Conservation (phyloP, 35 echinoderm and acorn worm species). For the Amphiura filiformis region DNA sequence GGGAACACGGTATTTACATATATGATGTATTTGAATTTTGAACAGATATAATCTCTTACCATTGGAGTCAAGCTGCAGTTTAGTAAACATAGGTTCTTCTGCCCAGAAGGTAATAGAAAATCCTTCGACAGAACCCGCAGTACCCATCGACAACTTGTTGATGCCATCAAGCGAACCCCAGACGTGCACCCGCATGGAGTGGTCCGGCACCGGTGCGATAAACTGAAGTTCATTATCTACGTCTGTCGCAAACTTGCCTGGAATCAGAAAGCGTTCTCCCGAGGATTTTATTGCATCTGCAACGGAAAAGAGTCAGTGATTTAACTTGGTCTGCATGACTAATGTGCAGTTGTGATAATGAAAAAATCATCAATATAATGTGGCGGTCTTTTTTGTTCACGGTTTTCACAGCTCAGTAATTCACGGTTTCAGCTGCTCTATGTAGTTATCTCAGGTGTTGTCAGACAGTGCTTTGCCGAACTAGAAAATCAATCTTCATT, state of each 20-base stretch:
- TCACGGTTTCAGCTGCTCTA: too few relatives aligned
- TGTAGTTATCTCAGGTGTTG: too few relatives aligned
- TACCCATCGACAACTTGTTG: slow-evolving; percentile 17
- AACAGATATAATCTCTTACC: too few relatives aligned
- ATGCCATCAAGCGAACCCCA: slow-evolving; percentile 46
- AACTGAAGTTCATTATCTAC: slow-evolving; percentile 35
- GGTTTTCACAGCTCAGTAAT: too few relatives aligned
- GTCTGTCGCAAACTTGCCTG: slow-evolving; percentile 35
- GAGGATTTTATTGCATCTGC: too few relatives aligned
- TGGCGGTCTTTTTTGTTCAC: too few relatives aligned
- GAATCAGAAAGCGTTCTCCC: background rate
- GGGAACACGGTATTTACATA: too few relatives aligned
- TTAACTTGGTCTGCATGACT: background rate
- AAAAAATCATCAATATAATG: background rate
- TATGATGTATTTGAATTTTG: too few relatives aligned
- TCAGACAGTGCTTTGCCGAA: too few relatives aligned
- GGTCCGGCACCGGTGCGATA: slow-evolving; percentile 6
- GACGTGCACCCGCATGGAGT: slow-evolving; percentile 23
- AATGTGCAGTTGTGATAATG: background rate
- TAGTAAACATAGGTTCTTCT: slow-evolving; percentile 34
- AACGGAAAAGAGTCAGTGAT: too few relatives aligned
- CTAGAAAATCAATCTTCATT: too few relatives aligned
- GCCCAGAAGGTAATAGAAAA: slow-evolving; percentile 35
- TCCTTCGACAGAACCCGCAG: slow-evolving; percentile 27
- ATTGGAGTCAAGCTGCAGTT: slow-evolving; percentile 18